Base-by-base conservation (phyloP, 2,113 vertebrate genomes). In the Sterna hirundo region DNA sequence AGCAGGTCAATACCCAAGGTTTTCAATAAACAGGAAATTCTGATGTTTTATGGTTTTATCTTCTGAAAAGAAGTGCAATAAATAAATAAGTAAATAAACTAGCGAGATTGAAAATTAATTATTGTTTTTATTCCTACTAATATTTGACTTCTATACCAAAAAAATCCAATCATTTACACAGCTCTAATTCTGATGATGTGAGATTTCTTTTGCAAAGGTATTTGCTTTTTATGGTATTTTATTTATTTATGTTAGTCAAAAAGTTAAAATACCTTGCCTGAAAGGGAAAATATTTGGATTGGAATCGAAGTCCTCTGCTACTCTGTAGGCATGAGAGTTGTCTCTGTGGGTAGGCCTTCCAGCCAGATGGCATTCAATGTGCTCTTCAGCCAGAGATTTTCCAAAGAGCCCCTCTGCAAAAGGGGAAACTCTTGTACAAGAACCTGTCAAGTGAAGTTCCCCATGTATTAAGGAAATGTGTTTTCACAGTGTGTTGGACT, bases 241-340 rank as follows among this genome's bases (percentile, higher is more conserved):
- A 70, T 93, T 96, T 93, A 92, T 96, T 96, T 94, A 66, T 64
- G 25, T 83, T 90, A 68, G 55, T 66, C 66, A 93, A 88, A 89
- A 92, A 74, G 20, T 76, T 83, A 69, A 88, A 85, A 95, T 90
- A 66, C 79, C 47, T 90, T 94, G 60, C 68, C 65, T 75, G 80
- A 83, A 96, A 88, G 42, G 46, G 71, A 87, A 94, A 95, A 95
- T 96, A 90, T 94, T 96, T 93, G 51, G 66, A 40, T 90, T 97
- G 92, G 51, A 86, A 64, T 51, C 80, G 21, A 88, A 94, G 66
- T 86, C 78, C 85, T 93, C 62, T 90, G n/a, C 54, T 77, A 18
- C 76, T 77, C 61, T 62, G 30, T 93, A 93, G 71, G 40, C 58
- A 83, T 62, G 36, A 57, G 40, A 58, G 27, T 77, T 93, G 62